Conservation (phyloP, 2,113 vertebrate species). For the Megaceryle torquata region DNA sequence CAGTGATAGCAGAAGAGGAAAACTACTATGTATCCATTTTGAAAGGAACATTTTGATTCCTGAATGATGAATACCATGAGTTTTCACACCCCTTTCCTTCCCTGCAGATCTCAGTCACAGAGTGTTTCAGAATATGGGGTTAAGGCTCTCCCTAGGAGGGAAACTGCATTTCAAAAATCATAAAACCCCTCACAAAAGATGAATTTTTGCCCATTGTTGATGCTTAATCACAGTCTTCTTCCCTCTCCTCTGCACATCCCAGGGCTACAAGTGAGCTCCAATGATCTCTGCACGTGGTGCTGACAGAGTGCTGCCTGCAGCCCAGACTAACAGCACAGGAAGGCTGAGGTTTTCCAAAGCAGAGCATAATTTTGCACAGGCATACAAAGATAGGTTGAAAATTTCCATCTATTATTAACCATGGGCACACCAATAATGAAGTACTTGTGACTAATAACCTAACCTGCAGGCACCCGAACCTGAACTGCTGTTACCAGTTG, state of each 20-base stretch:
- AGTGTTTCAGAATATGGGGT: neutral
- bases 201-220: neutral
- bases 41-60: neutral
- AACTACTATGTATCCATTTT: neutral
- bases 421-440: neutral
- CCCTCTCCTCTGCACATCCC: neutral
- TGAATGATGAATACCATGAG: neutral
- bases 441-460: neutral
- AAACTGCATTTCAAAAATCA: neutral
- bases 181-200: neutral
- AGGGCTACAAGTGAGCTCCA: neutral
- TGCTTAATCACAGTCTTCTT: neutral
- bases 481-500: neutral
- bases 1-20: neutral
- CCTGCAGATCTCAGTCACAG: neutral
- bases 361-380: neutral
- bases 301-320: neutral
- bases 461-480: neutral
- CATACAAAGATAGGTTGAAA: neutral
- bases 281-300: rapidly evolving
- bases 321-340: rapidly evolving
- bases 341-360: neutral
- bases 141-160: neutral
- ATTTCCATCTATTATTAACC: neutral
- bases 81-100: neutral